Evolutionary conservation across 30 jellyfish, hydroid and myxozoan genomes (phyloP).

Genomic region (Hydra vulgaris): DNA sequence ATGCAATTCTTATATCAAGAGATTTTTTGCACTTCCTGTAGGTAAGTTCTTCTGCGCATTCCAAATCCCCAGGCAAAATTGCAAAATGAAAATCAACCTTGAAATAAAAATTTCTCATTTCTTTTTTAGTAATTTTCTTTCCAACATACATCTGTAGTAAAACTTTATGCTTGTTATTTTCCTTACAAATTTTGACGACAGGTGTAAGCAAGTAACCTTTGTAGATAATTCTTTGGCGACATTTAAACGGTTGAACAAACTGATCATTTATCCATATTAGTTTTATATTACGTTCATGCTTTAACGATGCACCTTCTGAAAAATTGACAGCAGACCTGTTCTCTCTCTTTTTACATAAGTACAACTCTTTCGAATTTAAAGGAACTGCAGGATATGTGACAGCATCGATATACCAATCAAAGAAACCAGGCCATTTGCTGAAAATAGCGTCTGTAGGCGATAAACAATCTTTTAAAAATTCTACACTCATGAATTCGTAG

Average conservation of each 20-base stretch:
- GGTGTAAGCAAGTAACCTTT: slow-evolving; percentile 21
- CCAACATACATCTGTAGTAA: slow-evolving; percentile 15
- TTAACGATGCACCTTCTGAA: background rate
- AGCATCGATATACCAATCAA: slow-evolving; percentile 26
- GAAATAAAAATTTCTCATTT: slow-evolving; percentile 12
- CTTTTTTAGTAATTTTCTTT: background rate
- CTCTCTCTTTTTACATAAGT: background rate
- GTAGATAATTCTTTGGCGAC: slow-evolving; percentile 9
- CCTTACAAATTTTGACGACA: background rate
- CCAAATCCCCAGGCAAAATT: slow-evolving; percentile 14
- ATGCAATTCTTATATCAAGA: background rate
- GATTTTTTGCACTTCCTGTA: background rate
- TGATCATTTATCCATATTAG: background rate
- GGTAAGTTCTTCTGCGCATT: background rate
- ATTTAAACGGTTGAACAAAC: slow-evolving; percentile 5
- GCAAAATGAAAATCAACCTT: slow-evolving; percentile 28
- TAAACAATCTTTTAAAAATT: slow-evolving; percentile 15
- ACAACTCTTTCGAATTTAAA: background rate
- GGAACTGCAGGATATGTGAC: slow-evolving; percentile 16
- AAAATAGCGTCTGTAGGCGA: slow-evolving; percentile 15
- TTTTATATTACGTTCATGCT: background rate
- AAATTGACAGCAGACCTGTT: background rate
- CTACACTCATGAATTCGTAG: slow-evolving; percentile 10
- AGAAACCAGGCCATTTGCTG: slow-evolving; percentile 18
- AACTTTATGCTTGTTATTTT: slow-evolving; percentile 1